Evolutionary conservation across 2,888 invertebrate species (phyloP).

Genomic region (Eupsilia transversa): DNA sequence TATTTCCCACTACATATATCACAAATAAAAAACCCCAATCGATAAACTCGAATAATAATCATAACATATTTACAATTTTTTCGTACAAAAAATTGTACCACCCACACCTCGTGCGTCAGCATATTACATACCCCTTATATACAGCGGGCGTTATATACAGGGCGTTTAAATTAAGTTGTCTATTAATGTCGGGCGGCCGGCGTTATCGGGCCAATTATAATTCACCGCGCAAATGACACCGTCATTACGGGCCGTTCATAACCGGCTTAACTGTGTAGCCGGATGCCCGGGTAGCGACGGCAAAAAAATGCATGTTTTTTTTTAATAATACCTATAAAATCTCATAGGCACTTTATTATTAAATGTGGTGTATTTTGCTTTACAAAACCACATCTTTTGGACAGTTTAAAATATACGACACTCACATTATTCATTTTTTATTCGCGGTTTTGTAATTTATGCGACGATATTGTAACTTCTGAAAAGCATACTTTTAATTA

Average conservation of each 20-base stretch:
- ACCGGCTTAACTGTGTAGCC: slow-evolving; percentile 85
- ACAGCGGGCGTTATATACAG: slow-evolving; percentile 53
- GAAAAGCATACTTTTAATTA: too few species aligned
- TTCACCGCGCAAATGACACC: slow-evolving; percentile 88
- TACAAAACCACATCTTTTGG: too few species aligned
- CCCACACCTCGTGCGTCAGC: slow-evolving; percentile 20
- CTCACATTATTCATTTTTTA: too few species aligned
- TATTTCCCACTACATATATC: neutral
- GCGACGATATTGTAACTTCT: too few species aligned
- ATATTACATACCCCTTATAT: slow-evolving; percentile 52
- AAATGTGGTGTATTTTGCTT: too few species aligned
- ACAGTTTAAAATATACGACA: too few species aligned
- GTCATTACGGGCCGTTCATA: slow-evolving; percentile 85
- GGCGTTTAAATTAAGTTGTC: slow-evolving; percentile 70
- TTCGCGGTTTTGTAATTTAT: too few species aligned
- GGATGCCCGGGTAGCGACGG: slow-evolving; percentile 73
- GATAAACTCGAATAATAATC: neutral
- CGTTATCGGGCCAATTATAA: slow-evolving; percentile 86
- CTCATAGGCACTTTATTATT: too few species aligned
- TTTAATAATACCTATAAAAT: too few species aligned
- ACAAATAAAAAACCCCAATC: neutral
- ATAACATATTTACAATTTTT: neutral
- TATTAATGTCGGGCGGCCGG: slow-evolving; percentile 65
- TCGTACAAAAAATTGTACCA: neutral
- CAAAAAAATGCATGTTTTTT: slow-evolving; percentile 36